A percentile compares a stretch with the other conserved stretches of the same genome.
These are phyloP conservation scores for Euclidia mi DNA, from an alignment of 2,888 invertebrate species.

Conservation along the genomic window DNA sequence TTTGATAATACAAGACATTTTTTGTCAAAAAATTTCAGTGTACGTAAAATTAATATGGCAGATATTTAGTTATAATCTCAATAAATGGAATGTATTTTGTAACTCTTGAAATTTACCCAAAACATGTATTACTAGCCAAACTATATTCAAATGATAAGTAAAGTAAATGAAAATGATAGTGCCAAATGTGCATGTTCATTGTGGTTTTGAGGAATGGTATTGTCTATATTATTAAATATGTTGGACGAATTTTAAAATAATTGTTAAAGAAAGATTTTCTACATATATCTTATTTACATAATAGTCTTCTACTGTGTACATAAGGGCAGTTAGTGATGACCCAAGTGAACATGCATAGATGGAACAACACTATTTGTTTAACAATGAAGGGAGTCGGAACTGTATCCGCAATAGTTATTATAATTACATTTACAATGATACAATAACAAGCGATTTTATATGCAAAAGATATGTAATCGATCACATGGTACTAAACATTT, in stretches of 20 bases:
- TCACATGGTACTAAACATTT: constrained; percentile 58
- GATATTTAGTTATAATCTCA: constrained; percentile 35
- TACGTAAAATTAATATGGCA: constrained; percentile 1
- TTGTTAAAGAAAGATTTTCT: no score
- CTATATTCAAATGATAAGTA: constrained; percentile 19
- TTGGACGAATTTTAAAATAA: no score
- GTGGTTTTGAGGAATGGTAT: no score
- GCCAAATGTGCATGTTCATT: no score
- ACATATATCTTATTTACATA: constrained; percentile 2
- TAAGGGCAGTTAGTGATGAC: no score
- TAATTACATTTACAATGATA: constrained; percentile 42
- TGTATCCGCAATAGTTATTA: constrained; percentile 19
- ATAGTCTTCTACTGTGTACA: background rate
- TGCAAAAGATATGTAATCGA: constrained; percentile 67
- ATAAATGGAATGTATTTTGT: constrained; percentile 42
- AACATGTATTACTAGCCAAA: constrained; percentile 32
- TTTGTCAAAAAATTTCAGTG: background rate
- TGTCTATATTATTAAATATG: no score
- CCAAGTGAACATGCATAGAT: constrained; percentile 21
- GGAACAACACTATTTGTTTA: constrained; percentile 23
- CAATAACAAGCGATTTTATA: constrained; percentile 62
- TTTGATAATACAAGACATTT: background rate
- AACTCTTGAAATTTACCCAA: constrained; percentile 18
- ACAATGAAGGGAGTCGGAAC: constrained; percentile 21
- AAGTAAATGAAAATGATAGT: no score